These are phyloP conservation scores for Campopleginae sp. DNA, from an alignment of 2,888 invertebrate genomes.

Conservation along the genomic window DNA sequence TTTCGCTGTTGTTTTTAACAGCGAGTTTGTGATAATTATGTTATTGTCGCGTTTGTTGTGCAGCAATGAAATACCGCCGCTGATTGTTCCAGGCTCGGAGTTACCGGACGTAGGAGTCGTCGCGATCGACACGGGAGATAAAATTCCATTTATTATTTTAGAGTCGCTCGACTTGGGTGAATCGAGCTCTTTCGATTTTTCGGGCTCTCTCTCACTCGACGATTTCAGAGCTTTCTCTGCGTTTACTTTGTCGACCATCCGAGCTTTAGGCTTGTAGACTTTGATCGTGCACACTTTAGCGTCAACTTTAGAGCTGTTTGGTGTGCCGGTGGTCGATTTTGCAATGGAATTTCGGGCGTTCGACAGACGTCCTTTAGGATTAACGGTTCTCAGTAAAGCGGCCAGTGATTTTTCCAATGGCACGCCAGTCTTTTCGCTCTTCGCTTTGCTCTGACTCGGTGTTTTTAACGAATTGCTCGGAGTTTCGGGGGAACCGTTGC, in stretches of 20 bases:
- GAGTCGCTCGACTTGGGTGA: slow-evolving; percentile 15
- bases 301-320: slow-evolving; percentile 51
- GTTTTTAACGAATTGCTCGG: slow-evolving; percentile 21
- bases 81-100: not conserved
- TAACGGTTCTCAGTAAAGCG: slow-evolving; percentile 60
- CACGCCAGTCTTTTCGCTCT: slow-evolving; percentile 45
- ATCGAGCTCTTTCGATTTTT: slow-evolving; percentile 41
- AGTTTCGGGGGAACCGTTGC: slow-evolving; percentile 32
- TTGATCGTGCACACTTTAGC: slow-evolving; percentile 61
- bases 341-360: slow-evolving; percentile 51
- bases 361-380: slow-evolving; percentile 53
- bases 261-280: slow-evolving; percentile 77
- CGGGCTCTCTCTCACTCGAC: slow-evolving; percentile 45
- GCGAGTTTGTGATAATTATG: slow-evolving; percentile 59
- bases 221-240: slow-evolving; percentile 73
- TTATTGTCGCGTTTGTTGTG: slow-evolving; percentile 60
- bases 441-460: slow-evolving; percentile 39
- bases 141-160: slow-evolving; percentile 54
- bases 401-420: slow-evolving; percentile 61
- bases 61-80: slow-evolving; percentile 50
- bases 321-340: slow-evolving; percentile 18
- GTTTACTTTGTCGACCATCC: slow-evolving; percentile 76
- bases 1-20: slow-evolving; percentile 49
- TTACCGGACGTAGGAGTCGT: slow-evolving; percentile 12
- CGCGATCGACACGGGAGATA: slow-evolving; percentile 28